These are phyloP conservation scores for Drosophila kanapiae DNA, from an alignment of 1,140 invertebrate species.

Conservation along the genomic window DNA sequence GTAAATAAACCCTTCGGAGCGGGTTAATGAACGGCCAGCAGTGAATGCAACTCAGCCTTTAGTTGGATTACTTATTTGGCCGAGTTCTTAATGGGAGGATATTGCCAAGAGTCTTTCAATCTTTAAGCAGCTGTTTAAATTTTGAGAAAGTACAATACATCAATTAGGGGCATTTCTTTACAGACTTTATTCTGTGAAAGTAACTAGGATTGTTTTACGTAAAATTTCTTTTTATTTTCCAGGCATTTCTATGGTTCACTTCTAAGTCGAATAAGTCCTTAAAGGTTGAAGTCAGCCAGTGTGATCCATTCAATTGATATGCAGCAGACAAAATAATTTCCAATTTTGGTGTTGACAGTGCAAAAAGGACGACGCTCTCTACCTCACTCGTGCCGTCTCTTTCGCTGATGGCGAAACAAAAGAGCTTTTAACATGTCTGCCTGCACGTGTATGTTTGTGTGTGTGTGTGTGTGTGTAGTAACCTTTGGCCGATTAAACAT, in stretches of 20 bases:
- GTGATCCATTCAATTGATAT: constrained; percentile 40
- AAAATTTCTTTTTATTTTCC: too few species aligned
- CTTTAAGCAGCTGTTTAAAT: neutral
- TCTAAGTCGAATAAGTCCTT: neutral
- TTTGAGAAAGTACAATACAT: neutral
- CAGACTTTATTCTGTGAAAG: too few species aligned
- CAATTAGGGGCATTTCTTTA: neutral
- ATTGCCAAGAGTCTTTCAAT: constrained; percentile 1
- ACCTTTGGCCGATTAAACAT: constrained; percentile 82
- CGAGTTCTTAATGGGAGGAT: constrained; percentile 13
- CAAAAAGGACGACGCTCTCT: constrained; percentile 13
- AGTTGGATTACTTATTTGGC: constrained; percentile 32
- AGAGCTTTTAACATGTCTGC: constrained; percentile 61
- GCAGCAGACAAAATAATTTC: constrained; percentile 45
- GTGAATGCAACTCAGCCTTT: constrained; percentile 17
- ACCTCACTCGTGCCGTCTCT: neutral
- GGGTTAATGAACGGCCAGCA: constrained; percentile 39
- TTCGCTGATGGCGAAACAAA: constrained; percentile 53
- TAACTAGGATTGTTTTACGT: too few species aligned
- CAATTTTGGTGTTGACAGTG: constrained; percentile 45
- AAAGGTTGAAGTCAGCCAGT: constrained; percentile 1
- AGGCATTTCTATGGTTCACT: too few species aligned
- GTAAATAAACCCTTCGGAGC: constrained; percentile 31
- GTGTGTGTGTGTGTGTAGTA: constrained; percentile 42
- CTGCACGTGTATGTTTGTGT: constrained; percentile 1